These are phyloP conservation scores for Leptopterna dolabrata DNA, from an alignment of 2,888 invertebrate species.

Conservation along the genomic window DNA sequence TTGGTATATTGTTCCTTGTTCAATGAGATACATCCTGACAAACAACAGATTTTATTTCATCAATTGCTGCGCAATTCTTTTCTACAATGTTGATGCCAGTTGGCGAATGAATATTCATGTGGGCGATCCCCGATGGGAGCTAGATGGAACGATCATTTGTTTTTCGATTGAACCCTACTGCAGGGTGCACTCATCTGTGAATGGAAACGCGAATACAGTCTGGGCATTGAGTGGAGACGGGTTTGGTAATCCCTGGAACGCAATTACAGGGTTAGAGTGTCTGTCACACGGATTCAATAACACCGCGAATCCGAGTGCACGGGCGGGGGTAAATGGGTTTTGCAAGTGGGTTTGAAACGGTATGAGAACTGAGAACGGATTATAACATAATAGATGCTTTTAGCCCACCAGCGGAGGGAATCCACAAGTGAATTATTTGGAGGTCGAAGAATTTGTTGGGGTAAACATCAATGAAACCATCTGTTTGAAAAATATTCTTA, in stretches of 20 bases:
- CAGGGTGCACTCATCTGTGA: constrained; percentile 1
- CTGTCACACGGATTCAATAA: not conserved
- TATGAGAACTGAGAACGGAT: not conserved
- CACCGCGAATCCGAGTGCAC: not conserved
- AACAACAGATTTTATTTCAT: too few relatives aligned
- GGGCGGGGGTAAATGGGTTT: not conserved
- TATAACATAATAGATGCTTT: not conserved
- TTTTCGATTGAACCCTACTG: not conserved
- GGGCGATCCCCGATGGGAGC: not conserved
- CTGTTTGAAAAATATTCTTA: too few relatives aligned
- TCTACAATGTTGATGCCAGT: not conserved
- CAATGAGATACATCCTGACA: too few relatives aligned
- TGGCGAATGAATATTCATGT: not conserved
- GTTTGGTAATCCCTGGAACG: constrained; percentile 5
- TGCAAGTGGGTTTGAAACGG: not conserved
- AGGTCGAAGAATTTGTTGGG: too few relatives aligned
- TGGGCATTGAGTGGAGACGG: not conserved
- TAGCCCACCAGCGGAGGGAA: not conserved
- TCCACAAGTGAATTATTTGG: not conserved
- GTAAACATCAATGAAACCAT: too few relatives aligned
- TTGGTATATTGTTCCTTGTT: too few relatives aligned
- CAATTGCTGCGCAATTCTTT: too few relatives aligned
- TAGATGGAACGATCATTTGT: not conserved
- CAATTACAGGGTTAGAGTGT: not conserved
- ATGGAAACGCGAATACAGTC: not conserved